phyloP scores from a whole-genome alignment of 2,888 invertebrate species.

The Ophioninae sp. region DNA sequence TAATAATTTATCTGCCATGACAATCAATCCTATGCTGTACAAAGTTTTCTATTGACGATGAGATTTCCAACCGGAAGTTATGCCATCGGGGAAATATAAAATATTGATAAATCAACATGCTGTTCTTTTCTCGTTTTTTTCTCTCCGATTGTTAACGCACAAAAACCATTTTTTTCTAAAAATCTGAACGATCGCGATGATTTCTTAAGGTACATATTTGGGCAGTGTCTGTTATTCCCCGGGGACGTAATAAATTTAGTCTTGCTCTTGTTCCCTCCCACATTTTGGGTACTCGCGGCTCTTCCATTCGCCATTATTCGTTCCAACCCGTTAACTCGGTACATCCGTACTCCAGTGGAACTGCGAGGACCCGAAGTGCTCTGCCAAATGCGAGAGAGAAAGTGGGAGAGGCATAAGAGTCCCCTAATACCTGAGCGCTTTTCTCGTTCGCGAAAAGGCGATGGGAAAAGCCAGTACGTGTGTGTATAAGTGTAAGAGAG shows the following conservation, averaged over 20 bases:
- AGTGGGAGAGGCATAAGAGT: constrained; percentile 42
- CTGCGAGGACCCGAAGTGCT: constrained; percentile 44
- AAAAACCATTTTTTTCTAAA: background rate
- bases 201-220: constrained; percentile 29
- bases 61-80: background rate
- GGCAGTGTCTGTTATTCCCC: constrained; percentile 26
- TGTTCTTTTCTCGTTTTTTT: background rate
- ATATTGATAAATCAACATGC: background rate
- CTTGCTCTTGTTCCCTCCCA: constrained; percentile 5
- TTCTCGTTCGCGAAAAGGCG: constrained; percentile 20
- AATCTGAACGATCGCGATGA: background rate
- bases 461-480: background rate
- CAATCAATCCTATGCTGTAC: too few species aligned
- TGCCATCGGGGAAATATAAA: background rate
- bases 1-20: too few species aligned
- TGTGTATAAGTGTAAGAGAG: background rate
- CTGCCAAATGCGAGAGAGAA: constrained; percentile 39
- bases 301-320: constrained; percentile 63
- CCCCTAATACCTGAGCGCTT: constrained; percentile 46
- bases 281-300: constrained; percentile 36
- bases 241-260: constrained; percentile 46
- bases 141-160: background rate
- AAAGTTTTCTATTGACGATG: too few species aligned
- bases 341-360: constrained; percentile 59
- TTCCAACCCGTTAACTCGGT: constrained; percentile 69